Percentiles rank a stretch among this genome's conserved stretches.
Conservation (phyloP, 2,888 invertebrate genomes). For the Drosophila demipolita region DNA sequence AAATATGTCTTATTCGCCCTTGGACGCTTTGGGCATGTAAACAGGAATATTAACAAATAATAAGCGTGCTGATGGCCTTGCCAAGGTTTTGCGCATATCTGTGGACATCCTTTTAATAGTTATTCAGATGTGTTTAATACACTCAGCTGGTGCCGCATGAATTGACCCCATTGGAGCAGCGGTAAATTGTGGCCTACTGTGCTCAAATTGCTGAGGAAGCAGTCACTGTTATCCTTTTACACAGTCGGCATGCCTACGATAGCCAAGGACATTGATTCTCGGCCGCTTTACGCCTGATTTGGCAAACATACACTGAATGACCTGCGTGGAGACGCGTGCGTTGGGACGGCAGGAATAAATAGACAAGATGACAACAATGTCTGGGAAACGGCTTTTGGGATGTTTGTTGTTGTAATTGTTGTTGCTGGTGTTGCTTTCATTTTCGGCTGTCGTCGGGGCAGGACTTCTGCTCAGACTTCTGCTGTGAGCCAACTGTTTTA, state of each 20-base stretch:
- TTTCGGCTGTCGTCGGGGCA: conserved; percentile 38
- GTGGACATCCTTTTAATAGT: conserved; percentile 31
- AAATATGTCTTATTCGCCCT: not conserved
- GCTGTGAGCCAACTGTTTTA: conserved; percentile 39
- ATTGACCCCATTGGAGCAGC: conserved; percentile 32
- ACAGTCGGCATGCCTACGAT: conserved; percentile 27
- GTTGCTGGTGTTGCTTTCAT: conserved; percentile 47
- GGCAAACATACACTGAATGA: conserved; percentile 49
- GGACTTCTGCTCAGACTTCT: conserved; percentile 8
- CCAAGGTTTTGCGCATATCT: conserved; percentile 9
- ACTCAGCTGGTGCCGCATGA: conserved; percentile 43
- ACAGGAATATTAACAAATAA: conserved; percentile 20
- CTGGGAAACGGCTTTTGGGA: conserved; percentile 43
- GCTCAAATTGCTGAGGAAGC: conserved; percentile 1
- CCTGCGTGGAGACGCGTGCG: conserved; percentile 38
- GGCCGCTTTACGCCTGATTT: conserved; percentile 51
- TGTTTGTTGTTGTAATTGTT: conserved; percentile 22
- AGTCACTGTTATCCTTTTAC: conserved; percentile 28
- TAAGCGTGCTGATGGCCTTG: conserved; percentile 9
- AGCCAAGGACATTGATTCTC: conserved; percentile 41
- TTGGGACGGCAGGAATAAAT: conserved; percentile 36
- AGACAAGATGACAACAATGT: conserved; percentile 65
- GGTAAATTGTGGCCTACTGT: conserved; percentile 20
- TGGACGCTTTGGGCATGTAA: conserved; percentile 3
- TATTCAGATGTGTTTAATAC: conserved; percentile 48